A percentile compares a stretch with the other conserved stretches of the same genome.
These are phyloP conservation scores for Lineus longissimus DNA, from an alignment of 1,140 invertebrate genomes.

Conservation along the genomic window DNA sequence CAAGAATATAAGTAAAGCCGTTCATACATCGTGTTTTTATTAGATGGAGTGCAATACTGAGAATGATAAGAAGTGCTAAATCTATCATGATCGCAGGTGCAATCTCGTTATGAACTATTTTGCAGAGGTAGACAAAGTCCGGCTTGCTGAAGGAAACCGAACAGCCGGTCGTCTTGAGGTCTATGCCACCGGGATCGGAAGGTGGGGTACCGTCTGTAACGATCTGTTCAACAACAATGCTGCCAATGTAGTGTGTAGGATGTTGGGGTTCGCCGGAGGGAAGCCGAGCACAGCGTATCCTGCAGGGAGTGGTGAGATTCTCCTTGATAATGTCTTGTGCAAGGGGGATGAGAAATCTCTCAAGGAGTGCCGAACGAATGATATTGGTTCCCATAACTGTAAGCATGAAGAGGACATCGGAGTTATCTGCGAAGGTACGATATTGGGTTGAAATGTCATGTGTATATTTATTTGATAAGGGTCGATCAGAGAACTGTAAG, in stretches of 20 bases:
- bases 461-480: too few relatives aligned
- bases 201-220: slow-evolving; percentile 41
- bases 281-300: slow-evolving; percentile 19
- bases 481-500: not conserved
- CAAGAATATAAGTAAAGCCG: too few relatives aligned
- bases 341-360: slow-evolving; percentile 30
- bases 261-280: slow-evolving; percentile 28
- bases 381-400: slow-evolving; percentile 37
- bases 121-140: slow-evolving; percentile 21
- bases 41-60: too few relatives aligned
- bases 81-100: too few relatives aligned
- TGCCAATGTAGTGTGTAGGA: slow-evolving; percentile 33
- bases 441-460: not conserved
- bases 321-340: slow-evolving; percentile 41
- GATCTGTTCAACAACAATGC: slow-evolving; percentile 37
- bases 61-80: too few relatives aligned
- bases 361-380: slow-evolving; percentile 25
- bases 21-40: too few relatives aligned
- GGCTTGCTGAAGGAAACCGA: slow-evolving; percentile 20
- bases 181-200: slow-evolving; percentile 25
- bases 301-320: slow-evolving; percentile 29
- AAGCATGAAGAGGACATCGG: slow-evolving; percentile 37
- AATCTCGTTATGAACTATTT: too few relatives aligned
- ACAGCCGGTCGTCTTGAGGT: slow-evolving; percentile 33
- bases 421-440: slow-evolving; percentile 34